phyloP scores from a whole-genome alignment of 2,888 invertebrate genomes.

The Pocota personata region DNA sequence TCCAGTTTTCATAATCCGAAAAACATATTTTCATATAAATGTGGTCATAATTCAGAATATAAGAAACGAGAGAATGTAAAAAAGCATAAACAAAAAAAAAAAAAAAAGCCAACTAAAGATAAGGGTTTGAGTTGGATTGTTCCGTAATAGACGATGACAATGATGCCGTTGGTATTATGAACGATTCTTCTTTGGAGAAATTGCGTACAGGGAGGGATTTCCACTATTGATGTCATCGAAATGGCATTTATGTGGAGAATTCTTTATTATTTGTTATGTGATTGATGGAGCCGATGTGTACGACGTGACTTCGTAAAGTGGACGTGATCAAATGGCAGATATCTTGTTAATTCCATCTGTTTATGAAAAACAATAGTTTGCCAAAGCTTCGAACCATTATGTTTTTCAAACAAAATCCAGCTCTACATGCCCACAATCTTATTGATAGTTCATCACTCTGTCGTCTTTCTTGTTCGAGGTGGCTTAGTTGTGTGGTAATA shows the following conservation, averaged over 20 bases:
- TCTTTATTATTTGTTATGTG: not conserved
- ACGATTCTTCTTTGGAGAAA: not conserved
- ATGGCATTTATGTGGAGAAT: conserved; percentile 28
- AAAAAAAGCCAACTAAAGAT: conserved; percentile 27
- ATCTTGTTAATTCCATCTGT: too few species aligned
- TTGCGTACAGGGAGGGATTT: not conserved
- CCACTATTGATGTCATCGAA: conserved; percentile 61
- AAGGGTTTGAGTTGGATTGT: conserved; percentile 30
- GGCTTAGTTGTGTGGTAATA: too few species aligned
- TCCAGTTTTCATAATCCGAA: conserved; percentile 64
- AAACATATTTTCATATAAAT: conserved; percentile 65
- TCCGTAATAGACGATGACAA: conserved; percentile 32
- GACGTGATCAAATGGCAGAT: not conserved
- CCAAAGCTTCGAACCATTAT: not conserved
- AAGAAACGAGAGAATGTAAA: conserved; percentile 52
- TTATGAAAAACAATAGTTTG: not conserved
- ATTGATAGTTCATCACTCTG: too few species aligned
- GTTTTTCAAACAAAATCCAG: not conserved
- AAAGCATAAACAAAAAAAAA: not conserved
- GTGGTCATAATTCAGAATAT: conserved; percentile 56
- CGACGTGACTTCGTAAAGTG: not conserved
- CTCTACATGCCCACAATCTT: too few species aligned
- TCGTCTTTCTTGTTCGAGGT: too few species aligned
- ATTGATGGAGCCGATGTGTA: conserved; percentile 5
- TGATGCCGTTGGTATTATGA: conserved; percentile 31